A percentile compares a stretch with the other conserved stretches of the same genome.
These are phyloP conservation scores for Lasiommata megera DNA, from an alignment of 2,888 invertebrate genomes.

Conservation along the genomic window DNA sequence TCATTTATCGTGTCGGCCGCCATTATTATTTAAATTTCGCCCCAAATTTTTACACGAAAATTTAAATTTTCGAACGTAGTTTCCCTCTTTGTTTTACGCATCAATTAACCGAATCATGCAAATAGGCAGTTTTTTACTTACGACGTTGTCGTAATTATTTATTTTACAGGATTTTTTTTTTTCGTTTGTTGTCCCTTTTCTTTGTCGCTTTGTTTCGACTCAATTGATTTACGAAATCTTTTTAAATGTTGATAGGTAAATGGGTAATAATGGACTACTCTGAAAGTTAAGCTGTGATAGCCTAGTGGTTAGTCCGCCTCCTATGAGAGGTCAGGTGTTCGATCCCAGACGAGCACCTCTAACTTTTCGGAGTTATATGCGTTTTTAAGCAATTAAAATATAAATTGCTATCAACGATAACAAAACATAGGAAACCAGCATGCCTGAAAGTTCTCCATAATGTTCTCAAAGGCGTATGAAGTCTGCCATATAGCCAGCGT, in stretches of 20 bases:
- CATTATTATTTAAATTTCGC: conserved; percentile 50
- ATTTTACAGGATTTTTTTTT: conserved; percentile 12
- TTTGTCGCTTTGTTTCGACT: background rate
- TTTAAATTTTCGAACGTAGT: conserved; percentile 29
- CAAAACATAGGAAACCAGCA: too few species aligned
- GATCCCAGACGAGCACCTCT: too few species aligned
- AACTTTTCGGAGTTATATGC: too few species aligned
- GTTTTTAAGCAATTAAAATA: too few species aligned
- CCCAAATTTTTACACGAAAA: conserved; percentile 32
- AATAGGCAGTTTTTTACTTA: conserved; percentile 29
- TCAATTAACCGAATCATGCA: conserved; percentile 35
- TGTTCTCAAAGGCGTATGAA: too few species aligned
- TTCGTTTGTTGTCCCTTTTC: background rate
- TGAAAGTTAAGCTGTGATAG: too few species aligned
- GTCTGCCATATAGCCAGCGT: too few species aligned
- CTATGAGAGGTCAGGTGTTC: too few species aligned
- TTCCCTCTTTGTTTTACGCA: conserved; percentile 32
- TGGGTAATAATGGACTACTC: background rate
- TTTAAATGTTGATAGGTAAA: background rate
- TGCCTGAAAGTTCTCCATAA: too few species aligned
- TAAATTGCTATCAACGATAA: too few species aligned
- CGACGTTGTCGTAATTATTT: conserved; percentile 20
- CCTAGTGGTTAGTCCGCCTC: too few species aligned
- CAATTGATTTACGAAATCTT: background rate
- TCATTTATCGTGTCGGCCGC: conserved; percentile 57